phyloP scores from a whole-genome alignment of 2,113 vertebrate species.

The Chrysochloris asiatica region DNA sequence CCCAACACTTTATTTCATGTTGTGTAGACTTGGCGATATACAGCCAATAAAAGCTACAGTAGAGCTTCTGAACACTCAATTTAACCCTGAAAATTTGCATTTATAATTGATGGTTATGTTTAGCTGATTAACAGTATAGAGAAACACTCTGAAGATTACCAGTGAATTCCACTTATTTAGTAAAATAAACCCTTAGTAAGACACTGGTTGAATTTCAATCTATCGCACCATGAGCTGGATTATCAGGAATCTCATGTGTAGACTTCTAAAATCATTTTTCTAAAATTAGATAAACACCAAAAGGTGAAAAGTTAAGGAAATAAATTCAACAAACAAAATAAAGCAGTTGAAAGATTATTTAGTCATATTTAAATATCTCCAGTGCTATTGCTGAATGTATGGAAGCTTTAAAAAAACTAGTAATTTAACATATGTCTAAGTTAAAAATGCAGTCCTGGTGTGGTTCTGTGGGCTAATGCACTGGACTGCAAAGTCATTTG shows the following conservation, averaged over 20 bases:
- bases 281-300: slow-evolving; percentile 43
- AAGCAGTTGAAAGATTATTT: slow-evolving; percentile 44
- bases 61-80: slow-evolving; percentile 75
- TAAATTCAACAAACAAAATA: slow-evolving; percentile 12
- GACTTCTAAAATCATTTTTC: slow-evolving; percentile 57
- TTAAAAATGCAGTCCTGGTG: no score
- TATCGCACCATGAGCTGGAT: slow-evolving; percentile 36
- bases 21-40: slow-evolving; percentile 74
- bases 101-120: slow-evolving; percentile 79
- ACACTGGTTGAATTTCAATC: slow-evolving; percentile 76
- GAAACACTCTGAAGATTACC: slow-evolving; percentile 78
- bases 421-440: slow-evolving; percentile 51
- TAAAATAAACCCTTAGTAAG: slow-evolving; percentile 77
- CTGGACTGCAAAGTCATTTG: no score
- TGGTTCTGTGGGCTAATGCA: no score
- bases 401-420: neutral
- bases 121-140: slow-evolving; percentile 80
- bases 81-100: slow-evolving; percentile 79
- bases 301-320: slow-evolving; percentile 41
- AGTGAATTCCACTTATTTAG: slow-evolving; percentile 77
- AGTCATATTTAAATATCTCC: neutral
- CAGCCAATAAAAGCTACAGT: slow-evolving; percentile 75
- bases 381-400: neutral
- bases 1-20: slow-evolving; percentile 75
- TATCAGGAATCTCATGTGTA: slow-evolving; percentile 51